A percentile compares a stretch with the other conserved stretches of the same genome.
phyloP scores from a whole-genome alignment of 2,888 invertebrate genomes.

The Microchrysa polita region DNA sequence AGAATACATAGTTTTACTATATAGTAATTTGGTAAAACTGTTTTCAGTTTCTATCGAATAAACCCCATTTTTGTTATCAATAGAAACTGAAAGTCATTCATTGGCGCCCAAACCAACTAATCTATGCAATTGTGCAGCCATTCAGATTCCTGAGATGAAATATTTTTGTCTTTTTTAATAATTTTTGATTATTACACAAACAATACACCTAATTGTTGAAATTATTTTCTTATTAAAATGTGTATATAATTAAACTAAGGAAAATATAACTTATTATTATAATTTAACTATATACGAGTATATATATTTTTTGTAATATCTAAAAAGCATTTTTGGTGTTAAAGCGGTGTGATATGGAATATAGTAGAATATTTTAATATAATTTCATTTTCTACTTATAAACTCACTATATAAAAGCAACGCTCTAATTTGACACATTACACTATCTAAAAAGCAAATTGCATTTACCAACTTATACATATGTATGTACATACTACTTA shows the following conservation, averaged over 20 bases:
- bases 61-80: too few species aligned
- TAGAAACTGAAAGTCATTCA: too few species aligned
- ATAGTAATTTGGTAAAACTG: too few species aligned
- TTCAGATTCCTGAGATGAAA: too few species aligned
- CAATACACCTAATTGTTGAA: too few species aligned
- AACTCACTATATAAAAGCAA: background rate
- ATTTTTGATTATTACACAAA: too few species aligned
- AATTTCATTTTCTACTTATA: background rate
- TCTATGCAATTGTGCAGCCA: too few species aligned
- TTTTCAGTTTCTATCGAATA: too few species aligned
- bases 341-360: conserved; percentile 24
- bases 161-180: too few species aligned
- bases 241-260: background rate
- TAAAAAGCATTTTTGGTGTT: background rate
- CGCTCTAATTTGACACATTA: background rate
- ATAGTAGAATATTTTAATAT: background rate
- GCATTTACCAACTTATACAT: background rate
- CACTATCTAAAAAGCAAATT: background rate
- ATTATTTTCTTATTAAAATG: background rate
- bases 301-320: background rate
- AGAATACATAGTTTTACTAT: too few species aligned
- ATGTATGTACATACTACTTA: background rate
- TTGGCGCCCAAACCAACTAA: too few species aligned
- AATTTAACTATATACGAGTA: background rate
- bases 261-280: background rate